Base-by-base conservation (phyloP, 2,888 invertebrate species). In the Drosophila maculinotata region DNA sequence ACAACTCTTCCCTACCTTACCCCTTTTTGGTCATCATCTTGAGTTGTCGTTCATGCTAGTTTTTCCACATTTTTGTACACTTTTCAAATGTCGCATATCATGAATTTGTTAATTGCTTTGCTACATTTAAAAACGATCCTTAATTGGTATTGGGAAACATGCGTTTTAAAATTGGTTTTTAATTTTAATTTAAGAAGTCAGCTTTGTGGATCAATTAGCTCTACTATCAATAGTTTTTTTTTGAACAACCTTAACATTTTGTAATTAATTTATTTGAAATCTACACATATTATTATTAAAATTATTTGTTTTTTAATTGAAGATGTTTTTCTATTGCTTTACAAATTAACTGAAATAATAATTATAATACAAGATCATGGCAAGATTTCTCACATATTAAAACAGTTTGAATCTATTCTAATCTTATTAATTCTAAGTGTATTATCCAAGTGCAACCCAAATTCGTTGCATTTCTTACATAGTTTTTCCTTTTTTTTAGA, bases 31-130 rank as follows among this genome's bases (percentile, higher is more conserved):
- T 49, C 31, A 14, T 56, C 35, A 12, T 59, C 58, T 52, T 44
- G 23, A 68, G 30, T 52, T 57, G 69, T 38, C 30, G 35, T 9
- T 45, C 26, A 14, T 49, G 66, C 75, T 75, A 73, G 81, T 83
- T 80, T 79, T 80, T 78, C 78, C 78, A 80, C 80, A 80, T 83
- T 78, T 73, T 63, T 76, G 49, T 69, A 69, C 74, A 14, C 66
- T 65, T 59, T 56, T 10, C 4, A 23, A 33, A 23, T 14, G 35
- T 33, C 41, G 33, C 35, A 15, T 41, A 41, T 23, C 42, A 57
- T 12, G 20, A 33, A 33, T 58, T 59, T 15, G 6, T 64, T 15
- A 49, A 48, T 54, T 25, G 17, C 26, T 41, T 69, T 26, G 68
- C 25, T 23, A 42, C 41, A 36, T n/a, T 15, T 26, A 10, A 15